Percentiles rank a stretch among this genome's conserved stretches.
Conservation (phyloP, 2,797 vertebrate genomes). For the Amniataba percoides region DNA sequence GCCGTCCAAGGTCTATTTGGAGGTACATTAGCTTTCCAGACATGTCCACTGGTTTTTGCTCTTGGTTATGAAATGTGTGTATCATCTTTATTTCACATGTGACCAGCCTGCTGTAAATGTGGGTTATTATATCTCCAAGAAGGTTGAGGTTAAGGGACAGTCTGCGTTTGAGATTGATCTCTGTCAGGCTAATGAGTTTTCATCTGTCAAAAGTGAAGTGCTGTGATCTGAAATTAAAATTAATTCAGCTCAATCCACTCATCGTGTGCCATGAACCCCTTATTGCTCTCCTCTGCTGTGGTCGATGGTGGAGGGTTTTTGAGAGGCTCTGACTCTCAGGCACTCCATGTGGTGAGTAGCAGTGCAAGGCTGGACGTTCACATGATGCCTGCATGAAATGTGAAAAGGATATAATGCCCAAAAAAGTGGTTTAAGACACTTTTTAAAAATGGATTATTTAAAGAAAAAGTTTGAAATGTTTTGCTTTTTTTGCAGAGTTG, state of each 20-base stretch:
- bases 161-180: constrained; percentile 57
- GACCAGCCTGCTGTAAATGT: constrained; percentile 55
- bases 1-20: constrained; percentile 51
- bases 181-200: constrained; percentile 61
- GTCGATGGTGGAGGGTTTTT: constrained; percentile 43
- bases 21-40: constrained; percentile 68
- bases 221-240: constrained; percentile 81
- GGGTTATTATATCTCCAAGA: constrained; percentile 55
- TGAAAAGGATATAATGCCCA: not conserved
- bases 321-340: constrained; percentile 48
- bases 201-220: constrained; percentile 76
- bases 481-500: not conserved
- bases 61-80: constrained; percentile 55
- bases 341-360: constrained; percentile 30
- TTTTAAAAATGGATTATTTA: not conserved
- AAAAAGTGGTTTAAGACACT: not conserved
- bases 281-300: constrained; percentile 50
- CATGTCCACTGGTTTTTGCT: constrained; percentile 42
- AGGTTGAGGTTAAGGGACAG: constrained; percentile 49
- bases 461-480: not conserved
- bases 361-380: constrained; percentile 16
- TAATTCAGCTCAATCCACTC: constrained; percentile 64
- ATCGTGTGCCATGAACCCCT: constrained; percentile 54
- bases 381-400: constrained; percentile 33
- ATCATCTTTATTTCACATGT: constrained; percentile 58